Evolutionary conservation across 2,113 vertebrate genomes (phyloP), one percentile per base, ranked within the genome.

Genomic region (Hassar affinis): DNA sequence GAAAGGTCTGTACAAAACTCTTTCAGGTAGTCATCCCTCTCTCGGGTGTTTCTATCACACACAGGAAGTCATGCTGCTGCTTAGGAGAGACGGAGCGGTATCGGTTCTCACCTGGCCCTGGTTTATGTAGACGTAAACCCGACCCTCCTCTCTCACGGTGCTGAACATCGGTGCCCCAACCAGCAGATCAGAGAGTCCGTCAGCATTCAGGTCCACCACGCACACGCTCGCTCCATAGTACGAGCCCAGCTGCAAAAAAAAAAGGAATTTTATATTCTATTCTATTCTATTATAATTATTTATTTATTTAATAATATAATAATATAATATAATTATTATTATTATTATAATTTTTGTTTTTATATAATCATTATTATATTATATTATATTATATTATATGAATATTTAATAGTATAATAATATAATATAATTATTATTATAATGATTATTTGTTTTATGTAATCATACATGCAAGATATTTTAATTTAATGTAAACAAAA

Each of bases 191-290:
- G 98, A 98, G 25, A 98, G 91, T 47, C 97, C 96, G 45, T 99
- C 98, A 2, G 93, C 91, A 0, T 99, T 99, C 87, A 99, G 93
- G 91, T 99, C 97, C 81, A 96, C 94, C 0, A 90, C 96, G 84
- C 96, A 98, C 59, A 99, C 85, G 72, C 97, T 93, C 81, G 97
- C 95, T 86, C 98, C 98, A 20, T 98, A 99, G 85, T 99, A 99
- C 1, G 97, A 97, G 71, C 97, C 97, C 79, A 99, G 93, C 98
- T 99, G 87, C 35, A 72, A 35, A 74, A 35, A n/a, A 7, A 42
- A 42, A 2, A 42, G 6, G 3, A 42, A 42, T 6, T n/a, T n/a
- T n/a, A n/a, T n/a, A n/a, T n/a, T n/a, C n/a, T n/a, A n/a, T n/a
- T n/a, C n/a, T n/a, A n/a, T n/a, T n/a, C n/a, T n/a, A n/a, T n/a